Base-by-base conservation (phyloP, 2,113 vertebrate species). In the Mirza zaza region DNA sequence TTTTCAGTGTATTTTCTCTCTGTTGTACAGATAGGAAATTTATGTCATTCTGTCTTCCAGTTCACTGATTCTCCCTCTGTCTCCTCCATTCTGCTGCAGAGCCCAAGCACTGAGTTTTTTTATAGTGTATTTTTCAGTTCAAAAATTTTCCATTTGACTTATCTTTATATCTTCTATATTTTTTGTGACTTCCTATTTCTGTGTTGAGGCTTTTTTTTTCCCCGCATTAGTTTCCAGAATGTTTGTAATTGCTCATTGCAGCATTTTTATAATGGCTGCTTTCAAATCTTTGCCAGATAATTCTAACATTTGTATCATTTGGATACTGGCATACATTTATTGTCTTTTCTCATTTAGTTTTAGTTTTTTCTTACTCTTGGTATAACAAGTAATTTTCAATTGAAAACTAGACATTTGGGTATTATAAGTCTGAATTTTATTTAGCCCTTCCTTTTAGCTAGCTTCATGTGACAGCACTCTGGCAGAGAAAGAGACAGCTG, bases 401-500 rank as follows among this genome's bases (percentile, higher is more conserved):
- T 61, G 42, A 79, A 75, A 81, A n/a, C 2, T 52, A 21, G 27
- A 25, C 12, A 65, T 59, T 65, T 71, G 7, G 2, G 0, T 57
- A 68, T 36, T 61, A 13, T 42, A 36, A 90, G 34, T 57, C 25
- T 68, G 20, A 27, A 73, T 23, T 25, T 87, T 88, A 52, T 59
- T 84, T 61, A 34, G 42, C 20, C 14, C 84, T 59, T 29, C 48
- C 8, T 42, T 86, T 85, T 71, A 80, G 23, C 15, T 23, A 4
- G 12, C 21, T 48, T 84, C 70, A 52, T 70, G 20, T 68, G 32
- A 45, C 25, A 63, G 8, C 36, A 39, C 20, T 59, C 52, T 87
- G 17, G 3, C 3, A 5, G 14, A 21, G 23, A 2, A 32, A 25
- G 2, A 7, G 14, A 13, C 23, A 1, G 7, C 2, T 42, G 2